Evolutionary conservation across 2,113 vertebrate species (phyloP), one percentile per base, ranked within the genome.

Genomic region (Saccopteryx bilineata): DNA sequence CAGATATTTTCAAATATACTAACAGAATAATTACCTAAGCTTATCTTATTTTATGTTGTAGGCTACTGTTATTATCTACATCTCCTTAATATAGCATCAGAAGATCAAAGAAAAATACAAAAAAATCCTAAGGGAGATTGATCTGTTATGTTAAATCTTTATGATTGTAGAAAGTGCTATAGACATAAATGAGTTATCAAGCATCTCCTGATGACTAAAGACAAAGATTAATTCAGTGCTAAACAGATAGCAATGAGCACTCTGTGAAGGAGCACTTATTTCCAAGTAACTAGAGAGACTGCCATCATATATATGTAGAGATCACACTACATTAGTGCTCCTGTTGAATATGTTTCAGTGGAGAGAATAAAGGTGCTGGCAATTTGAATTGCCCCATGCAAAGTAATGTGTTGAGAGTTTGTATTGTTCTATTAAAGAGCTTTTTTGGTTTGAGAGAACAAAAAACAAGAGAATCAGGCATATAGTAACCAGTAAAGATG

Each of bases 141-240:
- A 90, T 79, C 18, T 89, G 63, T 87, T 87, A 65, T 66, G 28
- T 76, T 93, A 93, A 87, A 48, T 76, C 60, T 86, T 81, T 61
- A 68, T 76, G 60, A 84, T 23, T 91, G 24, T 91, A 33, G n/a
- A 88, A 28, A 81, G 12, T 89, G 46, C 91, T 75, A 91, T 90
- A 92, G 74, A 83, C 78, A 56, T 28, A 86, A 91, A 28, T 89
- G 54, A 87, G 26, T 84, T 95, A 91, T 91, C 89, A 96, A 61
- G 56, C 28, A 90, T 96, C 31, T 74, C 69, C 24, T 93, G 10
- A 72, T 56, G 71, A 95, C 28, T 72, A 66, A 94, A 92, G 84
- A 78, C 76, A 95, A 94, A 87, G 93, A 39, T 48, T 74, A 81
- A 91, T 65, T 91, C 39, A 72, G 2, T 39, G 19, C 8, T 65